phyloP scores from a whole-genome alignment of 2,888 invertebrate genomes.

The Auanema sp. region DNA sequence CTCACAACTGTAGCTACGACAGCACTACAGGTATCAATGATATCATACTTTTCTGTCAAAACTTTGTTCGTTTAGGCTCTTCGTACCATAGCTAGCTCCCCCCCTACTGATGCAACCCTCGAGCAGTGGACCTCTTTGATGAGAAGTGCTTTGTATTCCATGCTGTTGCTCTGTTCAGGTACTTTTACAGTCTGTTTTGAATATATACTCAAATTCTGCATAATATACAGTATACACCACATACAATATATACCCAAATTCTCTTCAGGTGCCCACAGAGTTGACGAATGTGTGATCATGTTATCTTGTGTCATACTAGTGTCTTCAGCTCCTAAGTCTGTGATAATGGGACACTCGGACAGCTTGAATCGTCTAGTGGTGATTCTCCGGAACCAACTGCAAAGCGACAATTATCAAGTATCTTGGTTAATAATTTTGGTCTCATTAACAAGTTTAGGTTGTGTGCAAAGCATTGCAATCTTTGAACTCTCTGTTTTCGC shows the following conservation, averaged over 20 bases:
- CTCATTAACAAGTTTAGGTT: slow-evolving; percentile 68
- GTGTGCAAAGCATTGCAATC: slow-evolving; percentile 80
- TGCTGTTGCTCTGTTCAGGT: slow-evolving; percentile 78
- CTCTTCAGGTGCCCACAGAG: slow-evolving; percentile 28
- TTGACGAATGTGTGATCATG: slow-evolving; percentile 83
- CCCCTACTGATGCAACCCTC: slow-evolving; percentile 34
- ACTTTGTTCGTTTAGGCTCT: slow-evolving; percentile 41
- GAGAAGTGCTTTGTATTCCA: slow-evolving; percentile 84
- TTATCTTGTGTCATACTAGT: slow-evolving; percentile 84
- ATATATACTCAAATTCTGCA: not conserved
- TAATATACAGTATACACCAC: not conserved
- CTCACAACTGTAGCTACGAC: slow-evolving; percentile 67
- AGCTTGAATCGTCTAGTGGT: slow-evolving; percentile 30
- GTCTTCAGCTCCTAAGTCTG: slow-evolving; percentile 75
- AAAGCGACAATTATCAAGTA: slow-evolving; percentile 36
- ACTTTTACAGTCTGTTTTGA: not conserved
- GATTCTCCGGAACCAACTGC: slow-evolving; percentile 31
- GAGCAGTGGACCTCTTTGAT: slow-evolving; percentile 78
- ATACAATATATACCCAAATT: not conserved
- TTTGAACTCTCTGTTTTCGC: slow-evolving; percentile 77
- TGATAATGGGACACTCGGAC: slow-evolving; percentile 38
- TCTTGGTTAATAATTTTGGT: not conserved
- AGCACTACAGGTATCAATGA: slow-evolving; percentile 76
- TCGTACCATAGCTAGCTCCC: slow-evolving; percentile 33
- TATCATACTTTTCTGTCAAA: too few species aligned